Conservation (phyloP, 2,797 vertebrate species). For the Pagetopsis macropterus region DNA sequence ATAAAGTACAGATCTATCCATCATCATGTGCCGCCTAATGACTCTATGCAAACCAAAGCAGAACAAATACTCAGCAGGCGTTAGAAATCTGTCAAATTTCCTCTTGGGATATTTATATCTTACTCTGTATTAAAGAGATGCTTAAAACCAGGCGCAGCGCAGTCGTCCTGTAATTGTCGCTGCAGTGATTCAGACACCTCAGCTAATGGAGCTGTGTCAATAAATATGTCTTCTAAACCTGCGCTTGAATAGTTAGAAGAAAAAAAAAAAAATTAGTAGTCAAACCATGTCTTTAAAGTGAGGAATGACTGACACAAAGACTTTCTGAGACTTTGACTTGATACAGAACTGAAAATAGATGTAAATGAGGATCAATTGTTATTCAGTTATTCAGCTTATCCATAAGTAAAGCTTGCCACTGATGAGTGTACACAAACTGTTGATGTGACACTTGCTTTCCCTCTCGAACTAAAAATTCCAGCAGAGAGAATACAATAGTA, state of each 20-base stretch:
- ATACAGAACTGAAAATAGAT: slow-evolving; percentile 7
- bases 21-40: background rate
- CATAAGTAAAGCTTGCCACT: slow-evolving; percentile 35
- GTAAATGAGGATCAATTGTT: slow-evolving; percentile 40
- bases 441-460: slow-evolving; percentile 4
- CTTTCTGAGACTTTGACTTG: slow-evolving; percentile 11
- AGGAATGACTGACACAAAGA: slow-evolving; percentile 22
- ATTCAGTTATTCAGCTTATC: slow-evolving; percentile 49
- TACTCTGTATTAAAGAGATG: background rate
- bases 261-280: background rate
- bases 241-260: slow-evolving; percentile 22
- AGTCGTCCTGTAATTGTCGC: background rate
- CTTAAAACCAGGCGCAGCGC: slow-evolving; percentile 10
- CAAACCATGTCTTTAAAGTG: slow-evolving; percentile 9
- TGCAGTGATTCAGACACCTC: slow-evolving; percentile 23
- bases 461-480: slow-evolving; percentile 2
- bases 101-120: background rate
- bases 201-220: slow-evolving; percentile 17
- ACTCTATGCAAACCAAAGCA: background rate
- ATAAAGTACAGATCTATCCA: background rate
- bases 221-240: slow-evolving; percentile 10
- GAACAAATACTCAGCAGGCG: background rate
- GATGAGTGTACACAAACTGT: slow-evolving; percentile 15
- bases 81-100: background rate
- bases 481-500: background rate